A percentile compares a stretch with the other conserved stretches of the same genome.
phyloP scores from a whole-genome alignment of 2,113 vertebrate genomes.

The Gobiocypris rarus region DNA sequence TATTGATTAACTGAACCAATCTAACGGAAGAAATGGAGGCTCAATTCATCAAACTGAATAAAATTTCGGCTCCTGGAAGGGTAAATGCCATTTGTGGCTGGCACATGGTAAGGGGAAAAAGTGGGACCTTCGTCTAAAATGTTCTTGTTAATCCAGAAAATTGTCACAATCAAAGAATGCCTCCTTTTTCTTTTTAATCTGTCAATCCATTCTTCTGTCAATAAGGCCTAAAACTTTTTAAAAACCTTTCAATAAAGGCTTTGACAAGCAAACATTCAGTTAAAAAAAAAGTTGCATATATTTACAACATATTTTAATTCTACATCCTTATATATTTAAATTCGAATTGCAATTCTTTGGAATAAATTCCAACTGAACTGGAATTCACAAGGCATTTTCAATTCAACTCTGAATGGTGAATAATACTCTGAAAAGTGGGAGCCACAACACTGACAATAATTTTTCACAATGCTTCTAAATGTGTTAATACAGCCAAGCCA shows the following conservation, averaged over 20 bases:
- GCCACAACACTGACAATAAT: neutral
- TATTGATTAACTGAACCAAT: constrained; percentile 69
- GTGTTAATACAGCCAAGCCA: neutral
- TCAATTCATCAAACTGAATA: constrained; percentile 69
- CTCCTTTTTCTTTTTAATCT: too few species aligned
- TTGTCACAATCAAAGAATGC: neutral
- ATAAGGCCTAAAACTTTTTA: too few species aligned
- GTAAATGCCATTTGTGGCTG: neutral
- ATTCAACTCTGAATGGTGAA: neutral
- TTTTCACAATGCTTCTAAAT: constrained; percentile 4
- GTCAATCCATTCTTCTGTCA: too few species aligned
- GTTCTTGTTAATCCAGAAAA: neutral
- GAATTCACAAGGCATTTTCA: neutral
- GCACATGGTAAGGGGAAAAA: neutral
- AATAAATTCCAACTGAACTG: neutral
- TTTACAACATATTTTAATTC: neutral
- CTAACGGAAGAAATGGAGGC: constrained; percentile 64
- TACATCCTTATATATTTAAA: neutral
- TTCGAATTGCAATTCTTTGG: neutral
- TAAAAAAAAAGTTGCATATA: neutral
- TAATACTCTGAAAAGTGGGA: neutral
- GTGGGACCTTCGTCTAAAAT: neutral
- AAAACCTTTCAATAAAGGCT: too few species aligned
- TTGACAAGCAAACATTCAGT: neutral
- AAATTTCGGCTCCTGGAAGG: constrained; percentile 26